Evolutionary conservation across 2,797 vertebrate genomes (phyloP).

Genomic region (Hephaestus fuliginosus): DNA sequence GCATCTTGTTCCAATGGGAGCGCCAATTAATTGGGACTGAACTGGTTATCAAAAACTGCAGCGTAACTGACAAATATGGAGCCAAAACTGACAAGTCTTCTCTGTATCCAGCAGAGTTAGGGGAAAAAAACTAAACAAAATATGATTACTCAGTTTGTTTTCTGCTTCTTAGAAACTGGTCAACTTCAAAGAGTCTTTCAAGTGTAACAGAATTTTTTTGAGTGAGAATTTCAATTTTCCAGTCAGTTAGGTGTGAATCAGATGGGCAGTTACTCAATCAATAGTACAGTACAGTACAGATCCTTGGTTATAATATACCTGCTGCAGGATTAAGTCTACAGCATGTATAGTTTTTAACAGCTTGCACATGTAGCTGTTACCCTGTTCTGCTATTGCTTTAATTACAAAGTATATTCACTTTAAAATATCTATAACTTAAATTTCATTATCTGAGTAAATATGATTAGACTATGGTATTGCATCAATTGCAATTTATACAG

Average conservation of each 20-base stretch:
- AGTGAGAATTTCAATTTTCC: not conserved
- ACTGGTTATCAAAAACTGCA: constrained; percentile 64
- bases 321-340: not conserved
- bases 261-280: not conserved
- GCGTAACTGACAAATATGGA: constrained; percentile 51
- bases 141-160: not conserved
- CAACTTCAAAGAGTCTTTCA: constrained; percentile 2
- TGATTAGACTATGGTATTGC: not conserved
- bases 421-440: not conserved
- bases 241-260: not conserved
- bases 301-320: not conserved
- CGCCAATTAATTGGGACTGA: constrained; percentile 77
- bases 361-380: not conserved
- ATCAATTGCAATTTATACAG: not conserved
- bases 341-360: not conserved
- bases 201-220: not conserved
- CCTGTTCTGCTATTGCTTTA: not conserved
- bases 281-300: not conserved
- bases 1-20: constrained; percentile 53
- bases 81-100: constrained; percentile 25
- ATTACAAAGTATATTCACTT: not conserved
- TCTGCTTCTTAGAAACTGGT: constrained; percentile 5
- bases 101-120: not conserved
- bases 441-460: not conserved
- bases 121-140: not conserved